Conservation (phyloP, 1,140 invertebrate genomes). For the Papilio helenus region DNA sequence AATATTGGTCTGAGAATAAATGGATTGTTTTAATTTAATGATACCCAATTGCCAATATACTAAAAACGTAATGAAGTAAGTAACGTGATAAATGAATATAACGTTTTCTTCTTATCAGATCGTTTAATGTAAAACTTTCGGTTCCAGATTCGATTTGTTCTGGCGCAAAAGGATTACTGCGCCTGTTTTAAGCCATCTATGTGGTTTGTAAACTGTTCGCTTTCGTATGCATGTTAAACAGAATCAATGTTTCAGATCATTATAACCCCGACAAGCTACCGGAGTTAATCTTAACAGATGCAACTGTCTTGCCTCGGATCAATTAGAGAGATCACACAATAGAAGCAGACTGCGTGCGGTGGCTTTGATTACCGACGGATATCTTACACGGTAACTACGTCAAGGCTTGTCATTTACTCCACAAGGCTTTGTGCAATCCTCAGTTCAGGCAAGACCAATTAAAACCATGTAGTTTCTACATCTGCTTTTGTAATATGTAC, state of each 20-base stretch:
- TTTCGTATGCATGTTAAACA: not conserved
- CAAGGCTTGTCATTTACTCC: not conserved
- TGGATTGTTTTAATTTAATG: not conserved
- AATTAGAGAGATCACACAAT: slow-evolving; percentile 11
- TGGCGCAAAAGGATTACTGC: too few relatives aligned
- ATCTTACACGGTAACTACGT: not conserved
- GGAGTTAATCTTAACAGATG: not conserved
- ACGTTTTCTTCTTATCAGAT: too few relatives aligned
- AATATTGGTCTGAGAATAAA: not conserved
- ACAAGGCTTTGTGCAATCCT: not conserved
- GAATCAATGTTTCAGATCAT: too few relatives aligned
- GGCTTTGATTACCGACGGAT: slow-evolving; percentile 13
- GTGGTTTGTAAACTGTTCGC: not conserved
- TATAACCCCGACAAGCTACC: not conserved
- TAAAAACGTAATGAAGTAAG: too few relatives aligned
- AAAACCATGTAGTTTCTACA: not conserved
- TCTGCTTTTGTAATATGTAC: not conserved
- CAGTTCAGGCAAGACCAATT: not conserved
- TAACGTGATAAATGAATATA: too few relatives aligned
- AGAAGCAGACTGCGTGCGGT: not conserved
- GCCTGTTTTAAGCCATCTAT: too few relatives aligned
- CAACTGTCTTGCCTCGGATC: not conserved
- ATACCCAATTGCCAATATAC: too few relatives aligned
- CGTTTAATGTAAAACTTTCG: too few relatives aligned
- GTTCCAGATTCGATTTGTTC: too few relatives aligned